phyloP scores from a whole-genome alignment of 1,140 invertebrate genomes.

The Rhopalosiphum maidis region DNA sequence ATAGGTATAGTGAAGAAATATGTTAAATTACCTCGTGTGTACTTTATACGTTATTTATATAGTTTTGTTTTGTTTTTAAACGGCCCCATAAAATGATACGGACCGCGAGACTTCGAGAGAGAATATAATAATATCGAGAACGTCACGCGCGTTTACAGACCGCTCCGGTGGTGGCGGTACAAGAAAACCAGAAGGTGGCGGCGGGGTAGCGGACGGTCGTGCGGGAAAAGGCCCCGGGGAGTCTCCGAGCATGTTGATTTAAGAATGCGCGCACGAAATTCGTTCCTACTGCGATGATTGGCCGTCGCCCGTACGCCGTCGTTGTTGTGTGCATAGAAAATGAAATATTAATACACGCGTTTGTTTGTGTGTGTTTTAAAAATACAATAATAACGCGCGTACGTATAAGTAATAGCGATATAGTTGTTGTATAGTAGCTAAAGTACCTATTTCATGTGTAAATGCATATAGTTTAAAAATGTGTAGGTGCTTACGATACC shows the following conservation, averaged over 20 bases:
- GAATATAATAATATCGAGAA: conserved; percentile 26
- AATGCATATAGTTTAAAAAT: not conserved
- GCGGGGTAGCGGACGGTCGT: not conserved
- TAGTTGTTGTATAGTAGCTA: not conserved
- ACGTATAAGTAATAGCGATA: not conserved
- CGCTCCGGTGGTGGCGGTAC: not conserved
- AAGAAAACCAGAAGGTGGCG: conserved; percentile 24
- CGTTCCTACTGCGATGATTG: conserved; percentile 56
- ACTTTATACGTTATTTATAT: conserved; percentile 22
- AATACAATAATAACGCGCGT: conserved; percentile 22
- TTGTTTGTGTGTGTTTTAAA: not conserved
- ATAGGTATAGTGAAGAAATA: not conserved
- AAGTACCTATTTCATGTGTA: not conserved
- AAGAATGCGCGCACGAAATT: conserved; percentile 55
- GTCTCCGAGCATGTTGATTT: conserved; percentile 55
- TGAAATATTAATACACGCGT: conserved; percentile 34
- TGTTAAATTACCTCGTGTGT: conserved; percentile 31
- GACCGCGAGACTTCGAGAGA: not conserved
- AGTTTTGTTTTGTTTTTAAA: conserved; percentile 47
- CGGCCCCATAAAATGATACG: conserved; percentile 36
- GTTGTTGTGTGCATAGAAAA: conserved; percentile 15
- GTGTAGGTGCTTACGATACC: not conserved
- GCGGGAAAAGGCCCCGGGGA: conserved; percentile 45
- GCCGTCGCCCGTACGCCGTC: not conserved
- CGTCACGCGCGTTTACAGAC: conserved; percentile 50